phyloP scores from a whole-genome alignment of 2,888 invertebrate species.

The Campoplex nolae region DNA sequence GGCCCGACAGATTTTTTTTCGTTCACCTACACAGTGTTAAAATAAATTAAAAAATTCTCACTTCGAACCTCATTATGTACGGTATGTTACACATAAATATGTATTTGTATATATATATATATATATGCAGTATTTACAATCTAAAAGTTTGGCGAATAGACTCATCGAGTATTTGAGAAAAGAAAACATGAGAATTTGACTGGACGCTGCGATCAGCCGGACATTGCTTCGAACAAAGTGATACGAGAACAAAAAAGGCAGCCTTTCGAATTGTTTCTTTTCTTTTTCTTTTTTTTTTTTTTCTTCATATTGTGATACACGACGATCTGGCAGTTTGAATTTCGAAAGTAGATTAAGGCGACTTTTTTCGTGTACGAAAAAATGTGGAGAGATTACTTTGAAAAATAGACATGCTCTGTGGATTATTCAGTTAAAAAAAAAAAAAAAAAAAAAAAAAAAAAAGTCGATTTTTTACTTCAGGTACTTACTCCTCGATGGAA shows the following conservation, averaged over 20 bases:
- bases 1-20: not conserved
- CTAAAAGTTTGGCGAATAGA: conserved; percentile 35
- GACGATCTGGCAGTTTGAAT: conserved; percentile 59
- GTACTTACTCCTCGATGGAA: not conserved
- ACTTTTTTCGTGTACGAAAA: conserved; percentile 24
- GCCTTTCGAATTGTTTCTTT: conserved; percentile 7
- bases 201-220: conserved; percentile 5
- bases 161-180: conserved; percentile 24
- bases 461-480: conserved; percentile 10
- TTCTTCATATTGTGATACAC: conserved; percentile 12
- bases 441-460: not conserved
- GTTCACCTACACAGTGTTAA: not conserved
- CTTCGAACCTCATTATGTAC: conserved; percentile 28
- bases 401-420: conserved; percentile 51
- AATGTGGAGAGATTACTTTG: conserved; percentile 22
- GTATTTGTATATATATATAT: conserved; percentile 24
- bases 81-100: conserved; percentile 12
- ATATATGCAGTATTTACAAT: conserved; percentile 35
- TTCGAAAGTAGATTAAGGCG: conserved; percentile 47
- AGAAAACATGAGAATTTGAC: conserved; percentile 5
- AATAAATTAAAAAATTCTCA: conserved; percentile 16
- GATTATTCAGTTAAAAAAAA: conserved; percentile 12
- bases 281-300: not conserved
- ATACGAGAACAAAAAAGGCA: not conserved
- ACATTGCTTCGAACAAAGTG: not conserved